These are phyloP conservation scores for Procambarus virginalis DNA, from an alignment of 1,140 invertebrate species.

Conservation along the genomic window DNA sequence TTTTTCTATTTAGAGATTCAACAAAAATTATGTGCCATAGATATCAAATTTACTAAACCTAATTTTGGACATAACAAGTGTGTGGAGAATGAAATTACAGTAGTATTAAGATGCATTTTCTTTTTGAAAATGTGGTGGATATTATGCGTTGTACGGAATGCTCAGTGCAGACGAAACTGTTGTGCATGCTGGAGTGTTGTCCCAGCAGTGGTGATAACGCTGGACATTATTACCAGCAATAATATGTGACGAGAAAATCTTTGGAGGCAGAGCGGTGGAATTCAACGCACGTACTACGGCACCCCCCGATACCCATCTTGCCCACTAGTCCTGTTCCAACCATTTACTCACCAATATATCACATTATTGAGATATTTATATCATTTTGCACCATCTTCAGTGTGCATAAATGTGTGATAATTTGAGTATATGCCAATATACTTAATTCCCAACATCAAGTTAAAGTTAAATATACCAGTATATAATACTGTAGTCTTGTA, in stretches of 20 bases:
- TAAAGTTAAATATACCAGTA: background rate
- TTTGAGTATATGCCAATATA: background rate
- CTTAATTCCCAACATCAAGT: background rate
- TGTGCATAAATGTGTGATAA: background rate
- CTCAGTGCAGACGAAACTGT: too few species aligned
- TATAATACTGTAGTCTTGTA: background rate
- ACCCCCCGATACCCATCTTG: too few species aligned
- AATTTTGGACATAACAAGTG: background rate
- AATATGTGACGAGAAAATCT: too few species aligned
- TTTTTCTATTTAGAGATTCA: background rate
- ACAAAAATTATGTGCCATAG: background rate
- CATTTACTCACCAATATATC: too few species aligned
- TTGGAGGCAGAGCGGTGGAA: too few species aligned
- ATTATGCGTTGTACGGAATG: background rate
- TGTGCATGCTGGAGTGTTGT: background rate
- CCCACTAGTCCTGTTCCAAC: too few species aligned
- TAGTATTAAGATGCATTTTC: background rate
- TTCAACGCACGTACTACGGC: too few species aligned
- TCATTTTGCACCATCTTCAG: too few species aligned
- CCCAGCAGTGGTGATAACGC: background rate
- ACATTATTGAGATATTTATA: too few species aligned
- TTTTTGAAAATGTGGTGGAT: background rate
- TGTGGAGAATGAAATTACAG: background rate
- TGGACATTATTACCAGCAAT: background rate
- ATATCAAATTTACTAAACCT: background rate